Evolutionary conservation across 1,140 invertebrate genomes (phyloP).

Genomic region (Drosophila pallidifrons): DNA sequence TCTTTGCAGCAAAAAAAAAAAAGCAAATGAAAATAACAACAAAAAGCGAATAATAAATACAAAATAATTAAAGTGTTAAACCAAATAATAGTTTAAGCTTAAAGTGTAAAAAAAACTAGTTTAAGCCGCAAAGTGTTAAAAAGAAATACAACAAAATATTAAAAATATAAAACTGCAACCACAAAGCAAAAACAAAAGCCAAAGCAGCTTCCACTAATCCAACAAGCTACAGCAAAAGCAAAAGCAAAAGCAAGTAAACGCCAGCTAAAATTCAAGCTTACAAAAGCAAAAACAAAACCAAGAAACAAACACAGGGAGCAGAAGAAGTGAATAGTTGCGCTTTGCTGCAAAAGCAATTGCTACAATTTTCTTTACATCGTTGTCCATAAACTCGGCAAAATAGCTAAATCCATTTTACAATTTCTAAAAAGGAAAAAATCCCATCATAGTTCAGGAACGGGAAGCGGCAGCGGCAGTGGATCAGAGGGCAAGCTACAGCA

Average conservation of each 20-base stretch:
- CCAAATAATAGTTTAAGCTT: slow-evolving; percentile 80
- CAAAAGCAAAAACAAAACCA: slow-evolving; percentile 24
- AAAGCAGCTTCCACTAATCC: slow-evolving; percentile 50
- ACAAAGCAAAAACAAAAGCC: slow-evolving; percentile 17
- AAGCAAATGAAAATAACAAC: slow-evolving; percentile 26
- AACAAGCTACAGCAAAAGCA: slow-evolving; percentile 24
- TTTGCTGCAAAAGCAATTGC: slow-evolving; percentile 38
- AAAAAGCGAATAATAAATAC: slow-evolving; percentile 9
- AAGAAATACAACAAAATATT: slow-evolving; percentile 14
- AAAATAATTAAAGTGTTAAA: slow-evolving; percentile 49
- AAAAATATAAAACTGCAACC: slow-evolving; percentile 16
- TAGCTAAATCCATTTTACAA: slow-evolving; percentile 84
- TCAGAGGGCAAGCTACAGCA: slow-evolving; percentile 73
- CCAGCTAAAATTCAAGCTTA: not conserved
- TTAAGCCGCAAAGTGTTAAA: slow-evolving; percentile 55
- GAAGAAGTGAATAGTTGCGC: slow-evolving; percentile 39
- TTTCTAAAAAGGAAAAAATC: slow-evolving; percentile 84
- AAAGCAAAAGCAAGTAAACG: slow-evolving; percentile 27
- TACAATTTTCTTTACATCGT: slow-evolving; percentile 61
- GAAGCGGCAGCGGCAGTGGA: slow-evolving; percentile 53
- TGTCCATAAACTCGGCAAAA: slow-evolving; percentile 77
- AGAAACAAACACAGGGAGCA: slow-evolving; percentile 25
- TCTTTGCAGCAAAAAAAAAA: slow-evolving; percentile 73
- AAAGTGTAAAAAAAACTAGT: slow-evolving; percentile 74
- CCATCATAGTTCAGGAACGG: slow-evolving; percentile 75